Evolutionary conservation across 2,797 vertebrate species (phyloP).

Genomic region (Philypnodon macrostomus): DNA sequence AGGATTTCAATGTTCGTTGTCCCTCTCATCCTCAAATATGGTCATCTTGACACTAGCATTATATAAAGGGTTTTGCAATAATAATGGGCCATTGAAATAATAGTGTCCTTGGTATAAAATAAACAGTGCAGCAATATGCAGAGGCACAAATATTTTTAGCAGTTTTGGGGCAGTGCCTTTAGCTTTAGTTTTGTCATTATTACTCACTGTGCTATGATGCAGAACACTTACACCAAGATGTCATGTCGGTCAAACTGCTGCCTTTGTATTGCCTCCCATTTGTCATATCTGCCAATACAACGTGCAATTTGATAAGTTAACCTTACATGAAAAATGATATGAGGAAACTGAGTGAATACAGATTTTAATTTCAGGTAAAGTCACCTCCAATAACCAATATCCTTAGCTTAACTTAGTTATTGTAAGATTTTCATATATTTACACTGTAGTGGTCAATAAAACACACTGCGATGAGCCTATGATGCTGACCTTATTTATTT

Average conservation of each 20-base stretch:
- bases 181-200: constrained; percentile 30
- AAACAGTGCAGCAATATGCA: neutral
- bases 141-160: constrained; percentile 19
- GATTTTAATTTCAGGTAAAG: no score
- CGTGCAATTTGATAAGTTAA: no score
- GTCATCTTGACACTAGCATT: neutral
- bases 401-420: no score
- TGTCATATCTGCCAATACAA: constrained; percentile 36
- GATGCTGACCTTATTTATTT: constrained; percentile 18
- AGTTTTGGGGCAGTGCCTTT: constrained; percentile 6
- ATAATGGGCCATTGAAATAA: constrained; percentile 2
- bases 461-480: constrained; percentile 15
- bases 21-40: neutral
- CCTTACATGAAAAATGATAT: no score
- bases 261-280: constrained; percentile 27
- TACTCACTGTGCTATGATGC: constrained; percentile 19
- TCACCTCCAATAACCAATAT: no score
- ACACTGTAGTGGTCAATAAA: constrained; percentile 13
- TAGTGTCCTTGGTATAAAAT: neutral
- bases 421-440: no score
- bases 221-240: constrained; percentile 18
- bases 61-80: constrained; percentile 3
- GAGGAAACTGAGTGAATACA: no score
- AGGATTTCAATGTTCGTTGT: neutral
- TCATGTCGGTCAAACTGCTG: constrained; percentile 26